Evolutionary conservation across 2,113 vertebrate species (phyloP), one percentile per base, ranked within the genome.

Genomic region (Hippocampus abdominalis): DNA sequence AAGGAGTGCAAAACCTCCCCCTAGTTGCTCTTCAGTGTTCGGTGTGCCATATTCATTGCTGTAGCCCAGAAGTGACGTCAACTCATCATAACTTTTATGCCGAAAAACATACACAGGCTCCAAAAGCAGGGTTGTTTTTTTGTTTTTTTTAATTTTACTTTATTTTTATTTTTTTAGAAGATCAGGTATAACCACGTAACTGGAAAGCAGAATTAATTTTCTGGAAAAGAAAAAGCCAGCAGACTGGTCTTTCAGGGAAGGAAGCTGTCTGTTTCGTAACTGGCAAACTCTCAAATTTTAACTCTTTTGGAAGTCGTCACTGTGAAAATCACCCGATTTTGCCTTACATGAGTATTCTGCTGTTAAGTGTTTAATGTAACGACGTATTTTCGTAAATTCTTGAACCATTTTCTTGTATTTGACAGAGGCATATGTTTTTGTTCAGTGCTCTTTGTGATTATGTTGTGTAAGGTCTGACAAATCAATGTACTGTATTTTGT

Each of bases 261-360:
- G 77, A 85, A 81, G 79, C 77, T 0, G 76, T 81, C 75, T 80
- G 78, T 79, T 85, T 86, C 81, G 80, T 83, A 88, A 81, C 71
- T 69, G 78, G 66, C 75, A 44, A 82, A 85, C 72, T 75, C 69
- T 77, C 66, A 84, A 90, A 78, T 84, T 77, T 80, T 78, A 72
- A 85, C 85, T 82, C 76, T 83, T 87, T 88, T 90, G 70, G 15
- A 89, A 88, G 88, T 89, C 79, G 88, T 91, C 92, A 93, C 92
- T 93, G 92, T 93, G 92, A 93, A 60, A 89, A 90, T 90, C 90
- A 93, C 92, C 92, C 91, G 85, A 91, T 91, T 92, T 92, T 93
- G 92, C 92, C 92, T 93, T 93, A 93, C 89, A 88, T 87, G 86
- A 91, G 86, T 86, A 84, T 84, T 86, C 82, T 90, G 85, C 89